Conservation (phyloP, 2,797 vertebrate genomes). For the Furcifer pardalis region DNA sequence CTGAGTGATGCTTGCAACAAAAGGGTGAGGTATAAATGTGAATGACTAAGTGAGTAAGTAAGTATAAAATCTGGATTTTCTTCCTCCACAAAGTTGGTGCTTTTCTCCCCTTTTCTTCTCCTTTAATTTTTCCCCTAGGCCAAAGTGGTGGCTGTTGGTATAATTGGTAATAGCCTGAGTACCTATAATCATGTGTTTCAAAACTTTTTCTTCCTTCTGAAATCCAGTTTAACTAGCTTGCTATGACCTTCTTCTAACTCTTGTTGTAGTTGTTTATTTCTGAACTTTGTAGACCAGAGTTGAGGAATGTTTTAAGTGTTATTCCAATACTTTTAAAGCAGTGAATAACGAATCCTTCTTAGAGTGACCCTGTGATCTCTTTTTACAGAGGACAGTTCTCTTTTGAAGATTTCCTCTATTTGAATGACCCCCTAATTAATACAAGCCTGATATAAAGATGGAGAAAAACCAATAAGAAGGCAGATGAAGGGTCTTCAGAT, state of each 20-base stretch:
- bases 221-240: conserved; percentile 21
- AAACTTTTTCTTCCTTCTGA: conserved; percentile 27
- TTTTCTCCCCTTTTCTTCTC: too few relatives aligned
- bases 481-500: too few relatives aligned
- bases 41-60: too few relatives aligned
- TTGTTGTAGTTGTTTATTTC: not conserved
- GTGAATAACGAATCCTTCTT: not conserved
- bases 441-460: too few relatives aligned
- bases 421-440: too few relatives aligned
- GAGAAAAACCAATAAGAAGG: too few relatives aligned
- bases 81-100: not conserved
- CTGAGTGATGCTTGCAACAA: too few relatives aligned
- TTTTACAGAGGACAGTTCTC: too few relatives aligned
- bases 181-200: not conserved
- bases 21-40: too few relatives aligned
- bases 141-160: not conserved
- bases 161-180: not conserved
- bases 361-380: not conserved
- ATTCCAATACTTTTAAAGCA: not conserved
- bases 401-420: too few relatives aligned
- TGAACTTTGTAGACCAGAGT: not conserved
- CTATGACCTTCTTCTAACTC: conserved; percentile 13
- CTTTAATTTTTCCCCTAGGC: not conserved
- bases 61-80: not conserved
- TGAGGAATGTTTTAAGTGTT: not conserved